Conservation (phyloP, 2,113 vertebrate genomes). For the Rhizomys pruinosus region DNA sequence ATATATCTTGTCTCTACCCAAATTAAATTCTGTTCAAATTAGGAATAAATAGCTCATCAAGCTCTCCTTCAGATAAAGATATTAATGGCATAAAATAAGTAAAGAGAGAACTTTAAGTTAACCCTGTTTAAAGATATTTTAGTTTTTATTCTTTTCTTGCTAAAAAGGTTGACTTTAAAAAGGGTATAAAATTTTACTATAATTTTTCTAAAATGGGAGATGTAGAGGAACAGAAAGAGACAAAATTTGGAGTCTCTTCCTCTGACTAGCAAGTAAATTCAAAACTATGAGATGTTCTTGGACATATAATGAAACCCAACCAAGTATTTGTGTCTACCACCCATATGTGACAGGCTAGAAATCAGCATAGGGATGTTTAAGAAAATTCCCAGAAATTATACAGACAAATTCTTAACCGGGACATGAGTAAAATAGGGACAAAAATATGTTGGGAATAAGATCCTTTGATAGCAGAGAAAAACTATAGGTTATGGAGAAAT, state of each 20-base stretch:
- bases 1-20: conserved; percentile 19
- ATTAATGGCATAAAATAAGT: not conserved
- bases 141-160: conserved; percentile 53
- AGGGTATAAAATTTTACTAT: conserved; percentile 51
- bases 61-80: conserved; percentile 3
- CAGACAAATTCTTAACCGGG: not conserved
- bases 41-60: not conserved
- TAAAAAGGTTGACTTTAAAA: conserved; percentile 59
- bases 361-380: conserved; percentile 35
- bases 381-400: conserved; percentile 5
- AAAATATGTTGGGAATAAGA: conserved; percentile 39
- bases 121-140: conserved; percentile 50
- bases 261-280: conserved; percentile 26
- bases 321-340: not conserved
- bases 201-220: conserved; percentile 26
- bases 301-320: not conserved
- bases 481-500: conserved; percentile 47
- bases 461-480: conserved; percentile 18
- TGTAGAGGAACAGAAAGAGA: not conserved
- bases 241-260: not conserved
- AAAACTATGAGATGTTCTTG: conserved; percentile 24
- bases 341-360: not conserved
- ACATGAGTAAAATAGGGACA: not conserved
- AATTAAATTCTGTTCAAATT: conserved; percentile 47
- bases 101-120: conserved; percentile 20